These are phyloP conservation scores for Polydrusus tereticollis DNA, from an alignment of 2,888 invertebrate genomes.

Conservation along the genomic window DNA sequence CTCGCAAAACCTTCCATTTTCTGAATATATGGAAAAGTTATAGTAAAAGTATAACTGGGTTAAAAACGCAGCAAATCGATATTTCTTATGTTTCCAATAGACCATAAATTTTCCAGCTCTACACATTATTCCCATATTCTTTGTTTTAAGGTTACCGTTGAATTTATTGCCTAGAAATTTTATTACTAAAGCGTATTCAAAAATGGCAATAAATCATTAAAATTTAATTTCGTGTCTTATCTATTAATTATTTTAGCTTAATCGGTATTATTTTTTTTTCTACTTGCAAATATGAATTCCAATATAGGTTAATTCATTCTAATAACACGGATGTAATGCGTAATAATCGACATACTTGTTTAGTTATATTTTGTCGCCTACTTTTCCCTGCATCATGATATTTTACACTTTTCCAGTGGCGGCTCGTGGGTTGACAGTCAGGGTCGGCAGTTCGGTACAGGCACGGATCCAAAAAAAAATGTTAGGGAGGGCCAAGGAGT, in stretches of 20 bases:
- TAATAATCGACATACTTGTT: too few species aligned
- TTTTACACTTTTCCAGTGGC: too few species aligned
- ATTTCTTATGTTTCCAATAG: conserved; percentile 29
- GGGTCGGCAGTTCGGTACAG: too few species aligned
- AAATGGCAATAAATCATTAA: conserved; percentile 16
- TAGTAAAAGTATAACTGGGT: conserved; percentile 28
- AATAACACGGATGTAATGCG: too few species aligned
- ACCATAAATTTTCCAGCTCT: conserved; percentile 32
- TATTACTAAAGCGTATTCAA: conserved; percentile 32
- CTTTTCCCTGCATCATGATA: too few species aligned
- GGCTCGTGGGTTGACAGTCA: too few species aligned
- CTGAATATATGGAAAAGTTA: neutral
- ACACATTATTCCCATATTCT: conserved; percentile 40
- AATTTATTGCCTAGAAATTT: conserved; percentile 41
- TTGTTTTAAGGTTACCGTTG: conserved; percentile 39
- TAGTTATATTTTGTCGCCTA: too few species aligned
- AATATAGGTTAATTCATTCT: too few species aligned
- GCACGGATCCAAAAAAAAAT: too few species aligned
- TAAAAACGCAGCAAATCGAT: conserved; percentile 41
- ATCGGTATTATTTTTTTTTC: neutral
- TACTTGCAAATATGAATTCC: neutral
- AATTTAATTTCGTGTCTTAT: neutral
- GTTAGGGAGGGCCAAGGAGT: too few species aligned
- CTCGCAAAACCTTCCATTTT: neutral
- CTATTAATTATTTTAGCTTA: neutral